A percentile compares a stretch with the other conserved stretches of the same genome.
phyloP scores from a whole-genome alignment of 2,888 invertebrate species.

The Cantharis lateralis region DNA sequence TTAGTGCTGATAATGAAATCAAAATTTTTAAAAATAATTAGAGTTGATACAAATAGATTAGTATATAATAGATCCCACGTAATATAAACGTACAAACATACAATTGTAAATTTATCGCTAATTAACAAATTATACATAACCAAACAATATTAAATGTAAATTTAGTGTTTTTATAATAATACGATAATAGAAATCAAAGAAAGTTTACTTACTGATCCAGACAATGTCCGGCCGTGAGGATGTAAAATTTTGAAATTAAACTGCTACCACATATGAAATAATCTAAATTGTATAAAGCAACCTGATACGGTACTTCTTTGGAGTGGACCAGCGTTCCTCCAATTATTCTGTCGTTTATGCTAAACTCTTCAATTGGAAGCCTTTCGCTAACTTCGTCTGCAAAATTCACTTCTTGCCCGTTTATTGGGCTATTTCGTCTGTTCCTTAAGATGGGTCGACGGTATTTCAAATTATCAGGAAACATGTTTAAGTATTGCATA shows the following conservation, averaged over 20 bases:
- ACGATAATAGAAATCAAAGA: background rate
- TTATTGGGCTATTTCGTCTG: background rate
- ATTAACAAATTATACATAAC: background rate
- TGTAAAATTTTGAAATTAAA: background rate
- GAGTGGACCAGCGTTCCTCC: background rate
- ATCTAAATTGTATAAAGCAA: background rate
- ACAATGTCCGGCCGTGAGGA: conserved; percentile 6
- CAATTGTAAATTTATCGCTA: background rate
- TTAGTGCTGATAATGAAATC: background rate
- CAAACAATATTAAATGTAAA: background rate
- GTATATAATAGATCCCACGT: background rate
- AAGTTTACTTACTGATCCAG: background rate
- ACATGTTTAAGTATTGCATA: background rate
- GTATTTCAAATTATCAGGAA: background rate
- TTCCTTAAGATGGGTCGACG: background rate
- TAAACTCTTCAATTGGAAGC: background rate
- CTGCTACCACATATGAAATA: conserved; percentile 2
- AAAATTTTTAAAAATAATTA: background rate
- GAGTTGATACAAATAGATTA: background rate
- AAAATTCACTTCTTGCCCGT: background rate
- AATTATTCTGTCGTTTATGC: background rate
- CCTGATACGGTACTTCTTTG: conserved; percentile 3
- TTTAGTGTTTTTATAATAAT: background rate
- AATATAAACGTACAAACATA: background rate
- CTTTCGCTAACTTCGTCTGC: background rate